phyloP scores from a whole-genome alignment of 2,797 vertebrate genomes.

The Enteromius fasciolatus region DNA sequence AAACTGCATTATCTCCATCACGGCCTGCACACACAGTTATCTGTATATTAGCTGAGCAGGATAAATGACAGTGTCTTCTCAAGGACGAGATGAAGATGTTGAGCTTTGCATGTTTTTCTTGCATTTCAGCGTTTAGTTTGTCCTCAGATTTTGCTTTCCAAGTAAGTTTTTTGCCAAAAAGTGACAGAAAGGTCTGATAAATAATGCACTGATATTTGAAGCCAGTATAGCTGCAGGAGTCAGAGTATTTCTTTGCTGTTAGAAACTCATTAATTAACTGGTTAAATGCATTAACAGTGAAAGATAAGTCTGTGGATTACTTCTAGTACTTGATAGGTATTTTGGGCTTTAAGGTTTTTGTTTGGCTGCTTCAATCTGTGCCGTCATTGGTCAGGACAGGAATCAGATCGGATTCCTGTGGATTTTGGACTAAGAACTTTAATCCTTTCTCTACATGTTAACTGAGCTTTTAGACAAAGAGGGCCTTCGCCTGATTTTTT shows the following conservation, averaged over 20 bases:
- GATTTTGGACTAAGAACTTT: slow-evolving; percentile 9
- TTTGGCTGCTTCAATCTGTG: not conserved
- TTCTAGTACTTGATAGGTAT: not conserved
- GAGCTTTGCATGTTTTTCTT: slow-evolving; percentile 18
- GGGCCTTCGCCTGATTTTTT: not conserved
- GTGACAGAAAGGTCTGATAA: not conserved
- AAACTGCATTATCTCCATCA: not conserved
- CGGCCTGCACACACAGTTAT: not conserved
- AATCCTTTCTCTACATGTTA: not conserved
- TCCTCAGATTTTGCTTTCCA: not conserved
- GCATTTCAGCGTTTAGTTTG: not conserved
- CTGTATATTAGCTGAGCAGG: not conserved
- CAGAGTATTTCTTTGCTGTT: not conserved
- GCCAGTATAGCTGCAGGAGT: not conserved
- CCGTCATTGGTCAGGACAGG: slow-evolving; percentile 14
- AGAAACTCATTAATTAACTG: not conserved
- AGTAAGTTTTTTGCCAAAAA: not conserved
- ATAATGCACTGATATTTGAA: slow-evolving; percentile 21
- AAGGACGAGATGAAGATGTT: slow-evolving; percentile 20
- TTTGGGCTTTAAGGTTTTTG: not conserved
- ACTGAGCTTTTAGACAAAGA: not conserved
- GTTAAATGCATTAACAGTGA: not conserved
- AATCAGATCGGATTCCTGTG: slow-evolving; percentile 14
- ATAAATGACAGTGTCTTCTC: slow-evolving; percentile 26
- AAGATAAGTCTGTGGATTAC: slow-evolving; percentile 9